Evolutionary conservation across 2,888 invertebrate species (phyloP).

Genomic region (Odiellus spinosus): DNA sequence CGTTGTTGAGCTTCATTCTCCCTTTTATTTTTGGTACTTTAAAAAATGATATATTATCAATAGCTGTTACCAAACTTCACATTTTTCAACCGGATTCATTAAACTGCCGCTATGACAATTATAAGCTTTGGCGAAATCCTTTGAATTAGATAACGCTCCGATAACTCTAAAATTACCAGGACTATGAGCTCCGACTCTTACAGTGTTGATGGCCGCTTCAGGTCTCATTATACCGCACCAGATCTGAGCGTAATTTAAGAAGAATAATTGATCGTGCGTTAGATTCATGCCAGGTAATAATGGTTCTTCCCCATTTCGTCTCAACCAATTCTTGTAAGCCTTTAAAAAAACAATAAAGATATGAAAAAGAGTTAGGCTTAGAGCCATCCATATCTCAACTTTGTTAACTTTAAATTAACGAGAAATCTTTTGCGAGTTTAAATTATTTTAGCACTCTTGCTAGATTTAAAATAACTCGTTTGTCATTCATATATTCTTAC

Average conservation of each 20-base stretch:
- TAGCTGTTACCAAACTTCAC: conserved; percentile 19
- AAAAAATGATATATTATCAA: no score
- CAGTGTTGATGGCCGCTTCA: conserved; percentile 17
- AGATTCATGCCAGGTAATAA: conserved; percentile 28
- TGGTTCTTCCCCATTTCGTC: conserved; percentile 12
- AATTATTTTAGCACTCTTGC: no score
- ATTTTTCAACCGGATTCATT: conserved; percentile 17
- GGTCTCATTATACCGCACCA: conserved; percentile 49
- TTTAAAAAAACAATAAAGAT: conserved; percentile 14
- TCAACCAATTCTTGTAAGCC: conserved; percentile 24
- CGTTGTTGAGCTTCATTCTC: no score
- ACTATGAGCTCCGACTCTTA: conserved; percentile 56
- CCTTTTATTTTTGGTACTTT: no score
- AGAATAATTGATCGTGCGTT: conserved; percentile 32
- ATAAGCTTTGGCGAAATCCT: conserved; percentile 16
- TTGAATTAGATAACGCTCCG: conserved; percentile 18
- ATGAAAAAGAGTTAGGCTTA: neutral
- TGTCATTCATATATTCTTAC: no score
- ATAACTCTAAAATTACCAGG: conserved; percentile 53
- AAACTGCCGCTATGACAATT: conserved; percentile 14
- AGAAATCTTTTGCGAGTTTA: no score
- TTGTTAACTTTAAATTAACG: neutral
- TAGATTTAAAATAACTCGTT: conserved; percentile 1
- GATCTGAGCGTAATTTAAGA: conserved; percentile 38
- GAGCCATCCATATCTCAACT: neutral